Percentiles rank a stretch among this genome's conserved stretches.
Evolutionary conservation across 2,113 vertebrate species (phyloP).

Genomic region (Crotalus helleri): DNA sequence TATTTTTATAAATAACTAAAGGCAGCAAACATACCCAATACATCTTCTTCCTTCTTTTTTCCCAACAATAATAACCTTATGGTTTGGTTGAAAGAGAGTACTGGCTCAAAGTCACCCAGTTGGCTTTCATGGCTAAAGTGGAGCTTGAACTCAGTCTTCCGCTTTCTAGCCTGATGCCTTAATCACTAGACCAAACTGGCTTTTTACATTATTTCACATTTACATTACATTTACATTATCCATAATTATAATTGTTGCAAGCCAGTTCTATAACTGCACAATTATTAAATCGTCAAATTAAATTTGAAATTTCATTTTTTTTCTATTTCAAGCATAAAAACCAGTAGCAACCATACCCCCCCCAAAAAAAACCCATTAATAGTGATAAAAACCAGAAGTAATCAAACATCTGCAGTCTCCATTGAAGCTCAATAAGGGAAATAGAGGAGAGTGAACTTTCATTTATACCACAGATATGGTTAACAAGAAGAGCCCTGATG

Average conservation of each 20-base stretch:
- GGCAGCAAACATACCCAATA: no score
- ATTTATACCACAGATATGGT: constrained; percentile 80
- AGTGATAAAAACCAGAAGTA: not conserved
- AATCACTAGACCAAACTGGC: not conserved
- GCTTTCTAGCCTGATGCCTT: not conserved
- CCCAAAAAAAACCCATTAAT: not conserved
- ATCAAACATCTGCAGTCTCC: constrained; percentile 75
- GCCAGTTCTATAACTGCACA: not conserved
- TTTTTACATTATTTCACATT: not conserved
- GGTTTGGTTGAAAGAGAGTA: no score
- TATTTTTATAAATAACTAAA: no score
- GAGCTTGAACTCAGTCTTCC: no score
- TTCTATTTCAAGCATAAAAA: not conserved
- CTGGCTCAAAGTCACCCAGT: no score
- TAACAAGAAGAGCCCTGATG: constrained; percentile 31
- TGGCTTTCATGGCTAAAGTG: no score
- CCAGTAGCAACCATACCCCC: not conserved
- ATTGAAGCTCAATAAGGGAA: constrained; percentile 73
- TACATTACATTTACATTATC: not conserved
- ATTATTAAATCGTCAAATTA: not conserved
- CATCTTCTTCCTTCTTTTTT: no score
- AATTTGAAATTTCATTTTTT: not conserved
- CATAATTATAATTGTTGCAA: not conserved
- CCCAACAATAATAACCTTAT: not conserved
- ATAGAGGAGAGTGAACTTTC: constrained; percentile 68